phyloP scores from a whole-genome alignment of 2,888 invertebrate genomes.

The Drosophila heteroneura region DNA sequence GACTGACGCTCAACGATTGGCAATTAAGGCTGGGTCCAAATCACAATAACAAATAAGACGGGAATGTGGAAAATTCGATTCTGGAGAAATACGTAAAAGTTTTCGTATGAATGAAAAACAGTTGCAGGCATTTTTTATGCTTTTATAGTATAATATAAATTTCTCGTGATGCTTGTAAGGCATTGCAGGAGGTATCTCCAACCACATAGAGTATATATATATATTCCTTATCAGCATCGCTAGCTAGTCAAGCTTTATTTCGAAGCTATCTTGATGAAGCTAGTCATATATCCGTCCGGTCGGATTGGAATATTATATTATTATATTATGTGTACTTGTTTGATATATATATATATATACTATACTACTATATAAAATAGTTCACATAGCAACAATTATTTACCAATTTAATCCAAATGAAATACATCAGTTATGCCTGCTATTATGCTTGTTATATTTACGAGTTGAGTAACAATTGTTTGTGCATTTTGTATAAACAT shows the following conservation, averaged over 20 bases:
- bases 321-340: too few relatives aligned
- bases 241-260: neutral
- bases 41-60: neutral
- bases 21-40: neutral
- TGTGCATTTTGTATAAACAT: neutral
- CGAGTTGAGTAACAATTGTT: neutral
- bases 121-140: fast-evolving
- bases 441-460: neutral
- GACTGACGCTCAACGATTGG: neutral
- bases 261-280: neutral
- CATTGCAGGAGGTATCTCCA: neutral
- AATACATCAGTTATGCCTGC: neutral
- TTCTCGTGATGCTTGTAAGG: too few relatives aligned
- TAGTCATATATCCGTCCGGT: neutral
- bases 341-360: neutral
- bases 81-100: neutral
- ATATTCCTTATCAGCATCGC: neutral
- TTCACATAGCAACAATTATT: neutral
- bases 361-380: neutral
- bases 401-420: neutral
- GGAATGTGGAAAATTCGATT: neutral
- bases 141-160: neutral
- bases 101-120: neutral
- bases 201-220: neutral
- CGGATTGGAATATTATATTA: too few relatives aligned